Evolutionary conservation across 2,113 vertebrate genomes (phyloP).

Genomic region (Aldabrachelys gigantea): DNA sequence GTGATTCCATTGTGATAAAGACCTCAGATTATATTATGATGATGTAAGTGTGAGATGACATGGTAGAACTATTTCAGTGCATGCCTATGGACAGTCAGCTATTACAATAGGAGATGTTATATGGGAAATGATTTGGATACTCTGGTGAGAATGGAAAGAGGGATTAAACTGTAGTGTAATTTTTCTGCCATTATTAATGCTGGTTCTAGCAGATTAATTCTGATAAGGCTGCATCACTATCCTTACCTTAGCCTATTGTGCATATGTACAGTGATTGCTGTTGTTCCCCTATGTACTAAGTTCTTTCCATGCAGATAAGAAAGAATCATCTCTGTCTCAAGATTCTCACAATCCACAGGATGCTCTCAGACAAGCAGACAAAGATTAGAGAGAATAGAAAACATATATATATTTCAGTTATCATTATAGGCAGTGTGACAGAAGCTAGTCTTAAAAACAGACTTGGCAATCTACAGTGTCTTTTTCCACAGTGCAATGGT

Average conservation of each 20-base stretch:
- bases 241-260: background rate
- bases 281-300: background rate
- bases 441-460: background rate
- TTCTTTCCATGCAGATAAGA: background rate
- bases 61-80: background rate
- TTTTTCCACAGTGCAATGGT: background rate
- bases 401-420: accelerated
- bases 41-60: background rate
- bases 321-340: background rate
- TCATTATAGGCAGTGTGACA: background rate
- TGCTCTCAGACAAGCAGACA: background rate
- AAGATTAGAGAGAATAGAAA: background rate
- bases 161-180: accelerated
- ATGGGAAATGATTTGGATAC: background rate
- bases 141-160: background rate
- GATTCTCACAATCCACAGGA: background rate
- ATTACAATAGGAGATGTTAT: background rate
- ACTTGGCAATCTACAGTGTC: background rate
- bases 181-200: background rate
- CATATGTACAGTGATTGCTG: background rate
- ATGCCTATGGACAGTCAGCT: background rate
- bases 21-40: accelerated
- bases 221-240: background rate
- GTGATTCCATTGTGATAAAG: background rate
- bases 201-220: background rate